These are phyloP conservation scores for Zoroaster sp. DNA, from an alignment of 53 echinoderm and acorn worm genomes.

Conservation along the genomic window DNA sequence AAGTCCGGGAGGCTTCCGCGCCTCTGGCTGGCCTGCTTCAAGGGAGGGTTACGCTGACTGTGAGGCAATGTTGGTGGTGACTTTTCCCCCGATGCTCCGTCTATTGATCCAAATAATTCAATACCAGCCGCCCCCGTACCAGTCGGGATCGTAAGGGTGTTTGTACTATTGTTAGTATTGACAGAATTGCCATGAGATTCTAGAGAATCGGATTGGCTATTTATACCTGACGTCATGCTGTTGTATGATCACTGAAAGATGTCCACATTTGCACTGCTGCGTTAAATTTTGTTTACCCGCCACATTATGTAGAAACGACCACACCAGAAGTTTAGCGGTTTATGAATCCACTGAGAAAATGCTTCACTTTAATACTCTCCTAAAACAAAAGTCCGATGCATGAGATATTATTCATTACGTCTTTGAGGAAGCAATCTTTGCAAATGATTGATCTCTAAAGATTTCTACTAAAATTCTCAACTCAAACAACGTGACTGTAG, in stretches of 20 bases:
- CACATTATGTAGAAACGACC: background rate
- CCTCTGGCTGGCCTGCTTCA: background rate
- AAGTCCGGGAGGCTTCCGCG: constrained; percentile 14
- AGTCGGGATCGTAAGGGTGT: background rate
- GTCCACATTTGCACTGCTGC: background rate
- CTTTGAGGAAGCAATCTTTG: too few relatives aligned
- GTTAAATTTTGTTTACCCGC: background rate
- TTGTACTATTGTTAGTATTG: background rate
- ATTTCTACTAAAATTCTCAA: too few relatives aligned
- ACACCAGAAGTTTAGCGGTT: background rate
- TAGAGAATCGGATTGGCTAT: background rate
- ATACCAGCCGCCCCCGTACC: background rate
- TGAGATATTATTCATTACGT: too few relatives aligned
- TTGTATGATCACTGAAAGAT: background rate
- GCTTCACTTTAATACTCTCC: too few relatives aligned
- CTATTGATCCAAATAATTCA: constrained; percentile 31
- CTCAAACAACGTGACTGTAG: too few relatives aligned
- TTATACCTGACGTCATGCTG: background rate
- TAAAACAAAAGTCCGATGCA: too few relatives aligned
- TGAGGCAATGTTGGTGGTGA: background rate
- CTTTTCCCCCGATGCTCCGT: background rate
- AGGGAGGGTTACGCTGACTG: background rate
- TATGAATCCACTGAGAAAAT: too few relatives aligned
- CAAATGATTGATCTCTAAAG: too few relatives aligned
- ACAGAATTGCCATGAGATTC: background rate